A percentile compares a stretch with the other conserved stretches of the same genome.
Evolutionary conservation across 2,888 invertebrate genomes (phyloP).

Genomic region (Rhynchonema sp.): DNA sequence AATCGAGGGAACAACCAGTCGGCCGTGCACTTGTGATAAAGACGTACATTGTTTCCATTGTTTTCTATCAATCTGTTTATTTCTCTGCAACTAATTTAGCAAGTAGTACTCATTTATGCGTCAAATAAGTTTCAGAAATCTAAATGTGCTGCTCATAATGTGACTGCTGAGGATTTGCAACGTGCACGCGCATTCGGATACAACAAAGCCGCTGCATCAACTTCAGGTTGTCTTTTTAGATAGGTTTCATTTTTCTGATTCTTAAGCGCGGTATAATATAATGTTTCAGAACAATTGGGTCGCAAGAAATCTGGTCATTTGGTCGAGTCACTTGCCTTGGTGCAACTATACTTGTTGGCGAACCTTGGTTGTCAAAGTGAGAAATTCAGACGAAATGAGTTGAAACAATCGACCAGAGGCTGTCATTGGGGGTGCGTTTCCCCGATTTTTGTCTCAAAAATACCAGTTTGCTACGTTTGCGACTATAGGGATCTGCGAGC

Average conservation of each 20-base stretch:
- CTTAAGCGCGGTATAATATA: not conserved
- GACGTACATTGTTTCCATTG: not conserved
- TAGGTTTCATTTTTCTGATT: not conserved
- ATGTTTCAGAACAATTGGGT: not conserved
- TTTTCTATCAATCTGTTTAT: not conserved
- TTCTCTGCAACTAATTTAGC: not conserved
- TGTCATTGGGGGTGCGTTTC: slow-evolving; percentile 68
- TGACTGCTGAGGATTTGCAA: not conserved
- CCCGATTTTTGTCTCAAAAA: too few species aligned
- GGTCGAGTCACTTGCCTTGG: not conserved
- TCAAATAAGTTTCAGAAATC: not conserved
- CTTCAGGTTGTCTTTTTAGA: too few species aligned
- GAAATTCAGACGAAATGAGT: slow-evolving; percentile 50
- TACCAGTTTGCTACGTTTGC: too few species aligned
- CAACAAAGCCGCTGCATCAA: not conserved
- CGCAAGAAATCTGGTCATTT: not conserved
- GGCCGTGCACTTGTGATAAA: slow-evolving; percentile 1
- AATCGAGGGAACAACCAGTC: slow-evolving; percentile 32
- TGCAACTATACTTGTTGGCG: not conserved
- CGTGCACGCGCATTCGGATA: not conserved
- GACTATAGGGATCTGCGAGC: slow-evolving; percentile 67
- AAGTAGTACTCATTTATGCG: not conserved
- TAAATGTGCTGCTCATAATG: not conserved
- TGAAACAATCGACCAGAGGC: slow-evolving; percentile 60
- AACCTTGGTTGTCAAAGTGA: slow-evolving; percentile 52